Evolutionary conservation across 2,113 vertebrate species (phyloP).

Genomic region (Propithecus coquereli): DNA sequence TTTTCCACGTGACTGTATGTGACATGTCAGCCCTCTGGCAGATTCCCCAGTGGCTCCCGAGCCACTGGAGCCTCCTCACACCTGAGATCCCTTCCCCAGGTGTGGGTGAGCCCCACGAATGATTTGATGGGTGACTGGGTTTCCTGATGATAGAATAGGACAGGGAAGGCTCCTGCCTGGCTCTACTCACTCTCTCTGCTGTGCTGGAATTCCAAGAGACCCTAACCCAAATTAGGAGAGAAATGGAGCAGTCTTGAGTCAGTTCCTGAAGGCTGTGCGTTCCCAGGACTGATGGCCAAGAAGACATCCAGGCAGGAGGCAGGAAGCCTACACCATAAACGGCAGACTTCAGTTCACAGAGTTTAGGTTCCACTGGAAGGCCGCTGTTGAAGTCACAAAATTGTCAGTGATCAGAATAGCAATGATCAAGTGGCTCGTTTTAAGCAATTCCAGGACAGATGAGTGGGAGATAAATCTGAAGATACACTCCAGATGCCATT

Average conservation of each 20-base stretch:
- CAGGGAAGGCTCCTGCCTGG: background rate
- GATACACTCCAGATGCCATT: background rate
- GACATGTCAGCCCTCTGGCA: constrained; percentile 54
- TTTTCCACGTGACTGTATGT: constrained; percentile 67
- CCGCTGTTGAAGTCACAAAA: background rate
- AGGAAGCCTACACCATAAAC: background rate
- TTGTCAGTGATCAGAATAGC: background rate
- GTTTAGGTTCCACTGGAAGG: background rate
- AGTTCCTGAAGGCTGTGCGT: background rate
- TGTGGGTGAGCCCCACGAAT: background rate
- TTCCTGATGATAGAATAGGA: background rate
- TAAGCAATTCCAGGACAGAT: background rate
- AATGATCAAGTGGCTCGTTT: background rate
- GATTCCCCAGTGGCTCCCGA: constrained; percentile 57
- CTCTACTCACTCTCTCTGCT: background rate
- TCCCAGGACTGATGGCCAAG: background rate
- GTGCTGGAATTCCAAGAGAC: background rate
- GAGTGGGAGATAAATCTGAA: background rate
- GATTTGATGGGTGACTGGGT: constrained; percentile 64
- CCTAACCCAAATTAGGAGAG: background rate
- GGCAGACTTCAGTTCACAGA: background rate
- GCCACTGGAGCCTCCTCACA: constrained; percentile 25
- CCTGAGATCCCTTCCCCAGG: background rate
- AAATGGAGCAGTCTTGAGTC: background rate
- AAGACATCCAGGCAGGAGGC: too few species aligned